Evolutionary conservation across 92 coral and sea anemone species (phyloP).

Genomic region (Siderastrea siderea): DNA sequence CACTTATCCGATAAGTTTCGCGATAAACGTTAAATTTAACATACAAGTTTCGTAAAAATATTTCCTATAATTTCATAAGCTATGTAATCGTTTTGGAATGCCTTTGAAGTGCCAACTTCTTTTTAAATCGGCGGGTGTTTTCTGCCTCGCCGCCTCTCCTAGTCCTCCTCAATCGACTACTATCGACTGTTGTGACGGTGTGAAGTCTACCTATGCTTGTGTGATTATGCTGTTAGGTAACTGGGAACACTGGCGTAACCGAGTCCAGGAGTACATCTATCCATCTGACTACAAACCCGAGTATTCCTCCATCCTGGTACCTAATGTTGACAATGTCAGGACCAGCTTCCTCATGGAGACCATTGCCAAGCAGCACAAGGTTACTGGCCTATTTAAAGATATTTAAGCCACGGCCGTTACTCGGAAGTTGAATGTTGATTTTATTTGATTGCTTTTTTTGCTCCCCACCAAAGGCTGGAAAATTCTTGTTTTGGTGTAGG

Average conservation of each 20-base stretch:
- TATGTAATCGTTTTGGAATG: too few species aligned
- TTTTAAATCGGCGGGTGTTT: too few species aligned
- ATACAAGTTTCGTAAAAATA: too few species aligned
- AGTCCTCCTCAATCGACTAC: neutral
- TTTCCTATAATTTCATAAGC: too few species aligned
- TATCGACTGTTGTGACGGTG: neutral
- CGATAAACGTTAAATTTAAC: too few species aligned
- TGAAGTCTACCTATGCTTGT: neutral
- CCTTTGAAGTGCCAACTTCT: too few species aligned
- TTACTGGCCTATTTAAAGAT: neutral
- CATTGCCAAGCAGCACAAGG: slow-evolving; percentile 91
- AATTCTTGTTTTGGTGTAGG: too few species aligned
- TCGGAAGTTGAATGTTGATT: neutral
- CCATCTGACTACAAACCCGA: slow-evolving; percentile 93
- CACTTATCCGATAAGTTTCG: too few species aligned
- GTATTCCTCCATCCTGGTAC: slow-evolving; percentile 92
- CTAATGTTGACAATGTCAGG: slow-evolving; percentile 92
- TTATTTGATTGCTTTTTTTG: too few species aligned
- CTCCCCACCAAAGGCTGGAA: too few species aligned
- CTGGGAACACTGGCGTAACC: slow-evolving; percentile 95
- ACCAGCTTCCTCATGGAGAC: slow-evolving; percentile 91
- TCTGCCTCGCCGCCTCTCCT: too few species aligned
- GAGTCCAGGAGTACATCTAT: slow-evolving; percentile 87
- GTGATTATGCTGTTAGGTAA: slow-evolving; percentile 58
- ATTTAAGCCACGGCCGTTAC: too few species aligned